Conservation (phyloP, 2,888 invertebrate genomes). For the Colostygia pectinataria region DNA sequence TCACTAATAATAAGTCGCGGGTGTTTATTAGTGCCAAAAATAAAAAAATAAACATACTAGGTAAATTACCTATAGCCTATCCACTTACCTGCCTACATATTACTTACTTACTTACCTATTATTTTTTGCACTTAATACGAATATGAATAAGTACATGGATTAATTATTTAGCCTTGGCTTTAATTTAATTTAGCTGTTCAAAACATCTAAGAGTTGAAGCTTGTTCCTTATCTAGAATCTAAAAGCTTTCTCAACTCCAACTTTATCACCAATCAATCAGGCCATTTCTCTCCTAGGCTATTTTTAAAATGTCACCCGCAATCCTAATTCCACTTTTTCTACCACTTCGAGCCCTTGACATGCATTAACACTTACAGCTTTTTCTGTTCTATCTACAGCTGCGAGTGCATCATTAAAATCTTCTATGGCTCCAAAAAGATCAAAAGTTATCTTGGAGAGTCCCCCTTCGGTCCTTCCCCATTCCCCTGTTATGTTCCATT, state of each 20-base stretch:
- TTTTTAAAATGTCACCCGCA: constrained; percentile 79
- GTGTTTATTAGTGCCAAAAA: too few species aligned
- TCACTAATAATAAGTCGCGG: too few species aligned
- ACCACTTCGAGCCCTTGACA: constrained; percentile 77
- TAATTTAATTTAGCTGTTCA: too few species aligned
- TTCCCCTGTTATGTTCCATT: constrained; percentile 58
- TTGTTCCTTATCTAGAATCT: constrained; percentile 36
- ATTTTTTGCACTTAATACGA: too few species aligned
- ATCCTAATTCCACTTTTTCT: constrained; percentile 68
- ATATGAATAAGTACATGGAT: too few species aligned
- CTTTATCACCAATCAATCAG: constrained; percentile 51
- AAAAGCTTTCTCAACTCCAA: constrained; percentile 42
- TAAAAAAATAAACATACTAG: too few species aligned
- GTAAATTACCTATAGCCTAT: too few species aligned
- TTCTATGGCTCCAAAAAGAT: constrained; percentile 78
- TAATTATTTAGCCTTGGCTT: too few species aligned
- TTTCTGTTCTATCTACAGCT: constrained; percentile 77
- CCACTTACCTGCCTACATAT: too few species aligned
- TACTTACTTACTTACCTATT: too few species aligned
- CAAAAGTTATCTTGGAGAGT: constrained; percentile 80
- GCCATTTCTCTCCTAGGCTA: constrained; percentile 56
- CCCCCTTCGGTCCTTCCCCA: constrained; percentile 57
- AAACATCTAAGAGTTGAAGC: constrained; percentile 49
- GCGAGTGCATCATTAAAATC: constrained; percentile 81
- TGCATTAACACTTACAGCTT: constrained; percentile 81